phyloP scores from a whole-genome alignment of 2,797 vertebrate genomes.

The Rachycentron canadum region DNA sequence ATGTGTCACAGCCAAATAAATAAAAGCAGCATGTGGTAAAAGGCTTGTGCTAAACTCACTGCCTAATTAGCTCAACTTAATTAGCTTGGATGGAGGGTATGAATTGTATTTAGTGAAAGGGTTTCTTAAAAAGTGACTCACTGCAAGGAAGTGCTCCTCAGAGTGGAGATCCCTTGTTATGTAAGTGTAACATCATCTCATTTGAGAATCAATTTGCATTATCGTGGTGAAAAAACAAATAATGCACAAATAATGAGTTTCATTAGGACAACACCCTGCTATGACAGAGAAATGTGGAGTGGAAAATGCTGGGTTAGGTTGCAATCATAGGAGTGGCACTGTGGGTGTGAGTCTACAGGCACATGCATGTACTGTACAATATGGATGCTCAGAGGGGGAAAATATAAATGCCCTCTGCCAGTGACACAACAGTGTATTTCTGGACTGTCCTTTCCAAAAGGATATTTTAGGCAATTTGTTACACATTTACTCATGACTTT shows the following conservation, averaged over 20 bases:
- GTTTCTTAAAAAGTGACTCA: neutral
- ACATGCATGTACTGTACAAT: slow-evolving; percentile 6
- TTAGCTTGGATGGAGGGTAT: slow-evolving; percentile 17
- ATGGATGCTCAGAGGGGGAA: neutral
- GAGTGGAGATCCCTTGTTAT: slow-evolving; percentile 9
- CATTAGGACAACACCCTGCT: neutral
- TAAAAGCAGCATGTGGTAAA: slow-evolving; percentile 44
- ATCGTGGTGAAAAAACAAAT: neutral
- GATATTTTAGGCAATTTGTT: slow-evolving; percentile 1
- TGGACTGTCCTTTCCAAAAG: neutral
- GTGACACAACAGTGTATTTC: neutral
- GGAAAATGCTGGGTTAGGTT: neutral
- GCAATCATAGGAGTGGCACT: neutral
- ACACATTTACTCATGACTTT: neutral
- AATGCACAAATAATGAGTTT: neutral
- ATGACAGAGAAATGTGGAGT: too few species aligned
- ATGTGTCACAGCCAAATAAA: slow-evolving; percentile 44
- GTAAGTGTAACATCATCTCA: neutral
- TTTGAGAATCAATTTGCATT: neutral
- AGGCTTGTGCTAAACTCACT: slow-evolving; percentile 24
- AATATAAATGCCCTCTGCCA: neutral
- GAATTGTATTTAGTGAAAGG: slow-evolving; percentile 19
- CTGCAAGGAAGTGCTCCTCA: neutral
- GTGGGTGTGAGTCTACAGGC: neutral
- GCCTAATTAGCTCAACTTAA: slow-evolving; percentile 34